Base-by-base conservation (phyloP, 1,140 invertebrate species). In the Leptestheria dahalacensis region DNA sequence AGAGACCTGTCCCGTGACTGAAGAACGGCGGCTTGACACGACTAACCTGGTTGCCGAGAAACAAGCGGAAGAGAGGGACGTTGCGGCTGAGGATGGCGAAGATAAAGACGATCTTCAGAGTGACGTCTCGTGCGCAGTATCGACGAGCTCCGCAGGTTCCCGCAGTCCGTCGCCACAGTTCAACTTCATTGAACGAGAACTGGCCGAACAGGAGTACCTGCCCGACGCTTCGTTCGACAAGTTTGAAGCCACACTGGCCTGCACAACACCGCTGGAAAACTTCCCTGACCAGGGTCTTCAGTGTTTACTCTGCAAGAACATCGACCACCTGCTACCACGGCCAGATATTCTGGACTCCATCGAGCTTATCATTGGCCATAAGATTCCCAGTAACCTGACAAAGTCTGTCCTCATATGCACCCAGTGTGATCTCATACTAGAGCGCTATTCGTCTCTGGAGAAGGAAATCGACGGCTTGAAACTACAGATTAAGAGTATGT, bases 391-490 rank as follows among this genome's bases (percentile, higher is more conserved):
- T 15, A 41, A 15, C 15, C 33, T 41, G 6, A 41, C 33, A 41
- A 29, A 26, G 3, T 55, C 53, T 3, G 53, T 55, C 33, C 33
- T 55, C 28, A 26, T 55, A 3, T 55, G 53, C n/a, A 55, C 53
- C 4, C 53, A 55, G 26, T 55, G 53, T 20, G 53, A 55, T 55
- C 53, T 55, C 2, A 55, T 55, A 20, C 26, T 55, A 4, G 53
- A 55, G 20, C 53, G 53, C 1, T 55, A 55, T 11, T 25, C 33
- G 11, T 55, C 53, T 2, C 33, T 55, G 33, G 53, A 55, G 33
- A 55, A 55, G 33, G 53, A 55, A n/a, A 28, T 55, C 11, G 26
- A 55, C 0, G 12, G 20, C 20, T n/a, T 55, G 33, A 26, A 55
- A 55, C 10, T 33, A 2, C 53, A 55, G 28, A 55, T 55, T 18